phyloP scores from a whole-genome alignment of 1,140 invertebrate species.

The Bombus pyrosoma region DNA sequence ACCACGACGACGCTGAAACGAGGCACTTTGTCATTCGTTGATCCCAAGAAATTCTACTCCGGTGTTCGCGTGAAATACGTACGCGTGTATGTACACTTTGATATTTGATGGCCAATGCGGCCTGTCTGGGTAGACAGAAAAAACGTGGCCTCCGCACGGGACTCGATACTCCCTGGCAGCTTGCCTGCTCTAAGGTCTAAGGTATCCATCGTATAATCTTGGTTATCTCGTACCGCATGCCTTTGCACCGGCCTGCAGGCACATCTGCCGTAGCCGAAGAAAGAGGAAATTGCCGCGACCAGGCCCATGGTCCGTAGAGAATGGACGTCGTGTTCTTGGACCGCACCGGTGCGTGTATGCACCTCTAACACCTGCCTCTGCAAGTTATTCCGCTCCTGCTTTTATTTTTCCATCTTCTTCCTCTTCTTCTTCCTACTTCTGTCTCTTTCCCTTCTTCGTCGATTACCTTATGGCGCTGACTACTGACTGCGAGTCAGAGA shows the following conservation, averaged over 20 bases:
- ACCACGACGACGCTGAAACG: not conserved
- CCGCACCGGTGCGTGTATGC: constrained; percentile 24
- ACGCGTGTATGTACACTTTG: not conserved
- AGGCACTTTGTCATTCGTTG: constrained; percentile 7
- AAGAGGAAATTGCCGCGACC: constrained; percentile 52
- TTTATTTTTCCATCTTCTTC: not conserved
- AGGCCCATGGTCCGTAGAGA: constrained; percentile 35
- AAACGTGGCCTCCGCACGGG: not conserved
- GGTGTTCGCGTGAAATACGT: not conserved
- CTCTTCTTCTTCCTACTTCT: not conserved
- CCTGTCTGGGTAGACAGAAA: not conserved
- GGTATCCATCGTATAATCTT: constrained; percentile 50
- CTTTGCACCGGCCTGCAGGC: constrained; percentile 44
- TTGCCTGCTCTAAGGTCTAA: constrained; percentile 19
- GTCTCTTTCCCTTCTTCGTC: not conserved
- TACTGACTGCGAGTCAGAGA: not conserved
- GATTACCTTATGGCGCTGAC: constrained; percentile 18
- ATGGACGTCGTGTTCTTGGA: constrained; percentile 39
- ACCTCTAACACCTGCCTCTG: constrained; percentile 58
- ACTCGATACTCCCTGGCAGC: constrained; percentile 40
- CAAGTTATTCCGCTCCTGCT: constrained; percentile 31
- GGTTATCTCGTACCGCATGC: constrained; percentile 36
- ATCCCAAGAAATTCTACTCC: not conserved
- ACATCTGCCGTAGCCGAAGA: constrained; percentile 60
- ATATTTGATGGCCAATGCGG: not conserved